These are phyloP conservation scores for Andrena marginata DNA, from an alignment of 2,888 invertebrate species.

Conservation along the genomic window DNA sequence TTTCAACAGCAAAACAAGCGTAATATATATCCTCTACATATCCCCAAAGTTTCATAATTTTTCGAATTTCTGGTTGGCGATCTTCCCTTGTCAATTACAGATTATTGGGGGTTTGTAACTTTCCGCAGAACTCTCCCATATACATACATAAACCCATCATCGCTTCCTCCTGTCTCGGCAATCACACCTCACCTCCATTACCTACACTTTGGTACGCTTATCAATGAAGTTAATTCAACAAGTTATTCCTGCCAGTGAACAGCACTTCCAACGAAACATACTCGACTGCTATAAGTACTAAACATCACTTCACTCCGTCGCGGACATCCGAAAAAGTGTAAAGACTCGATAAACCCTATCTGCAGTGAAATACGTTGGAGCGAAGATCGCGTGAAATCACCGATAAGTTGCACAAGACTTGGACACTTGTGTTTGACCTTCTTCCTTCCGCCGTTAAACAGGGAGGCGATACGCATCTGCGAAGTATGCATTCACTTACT, in stretches of 20 bases:
- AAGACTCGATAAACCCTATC: constrained; percentile 34
- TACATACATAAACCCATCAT: neutral
- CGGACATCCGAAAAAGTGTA: neutral
- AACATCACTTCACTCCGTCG: neutral
- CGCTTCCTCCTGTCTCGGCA: neutral
- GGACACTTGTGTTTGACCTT: constrained; percentile 16
- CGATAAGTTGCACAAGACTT: constrained; percentile 39
- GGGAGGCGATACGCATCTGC: neutral
- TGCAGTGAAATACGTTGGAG: constrained; percentile 3
- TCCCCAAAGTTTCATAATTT: too few relatives aligned
- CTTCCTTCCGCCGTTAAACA: constrained; percentile 18
- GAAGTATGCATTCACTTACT: constrained; percentile 27
- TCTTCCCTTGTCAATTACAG: neutral
- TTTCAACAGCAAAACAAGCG: too few relatives aligned
- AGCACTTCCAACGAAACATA: too few relatives aligned
- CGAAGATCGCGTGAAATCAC: constrained; percentile 46
- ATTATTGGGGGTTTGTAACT: neutral
- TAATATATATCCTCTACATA: too few relatives aligned
- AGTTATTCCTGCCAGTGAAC: too few relatives aligned
- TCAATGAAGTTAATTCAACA: too few relatives aligned
- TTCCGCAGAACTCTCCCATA: neutral
- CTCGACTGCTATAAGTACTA: too few relatives aligned
- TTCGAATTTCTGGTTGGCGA: neutral
- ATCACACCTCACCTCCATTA: neutral
- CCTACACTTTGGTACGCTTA: too few relatives aligned